phyloP scores from a whole-genome alignment of 2,113 vertebrate genomes.

The Notothenia rossii region DNA sequence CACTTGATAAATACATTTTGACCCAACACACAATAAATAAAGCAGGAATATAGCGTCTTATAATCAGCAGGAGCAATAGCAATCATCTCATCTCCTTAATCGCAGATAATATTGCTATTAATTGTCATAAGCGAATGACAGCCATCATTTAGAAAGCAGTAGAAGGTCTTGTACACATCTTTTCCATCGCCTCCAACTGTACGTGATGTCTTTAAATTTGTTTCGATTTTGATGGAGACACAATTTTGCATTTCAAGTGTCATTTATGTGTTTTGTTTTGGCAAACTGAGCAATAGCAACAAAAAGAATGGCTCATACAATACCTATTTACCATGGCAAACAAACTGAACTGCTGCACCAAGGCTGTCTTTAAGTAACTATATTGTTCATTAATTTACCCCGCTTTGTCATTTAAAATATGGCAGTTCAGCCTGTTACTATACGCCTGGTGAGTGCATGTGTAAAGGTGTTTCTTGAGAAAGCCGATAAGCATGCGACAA shows the following conservation, averaged over 20 bases:
- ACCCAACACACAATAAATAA: not conserved
- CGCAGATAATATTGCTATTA: not conserved
- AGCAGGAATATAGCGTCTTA: not conserved
- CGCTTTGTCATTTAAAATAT: not conserved
- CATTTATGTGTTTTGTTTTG: not conserved
- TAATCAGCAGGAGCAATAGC: not conserved
- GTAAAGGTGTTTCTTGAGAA: slow-evolving; percentile 21
- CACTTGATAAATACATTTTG: not conserved
- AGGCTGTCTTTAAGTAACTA: not conserved
- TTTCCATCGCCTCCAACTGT: not conserved
- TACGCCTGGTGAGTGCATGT: slow-evolving; percentile 1
- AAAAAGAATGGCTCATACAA: not conserved
- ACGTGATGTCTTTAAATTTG: not conserved
- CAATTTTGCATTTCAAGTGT: not conserved
- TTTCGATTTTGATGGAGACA: not conserved
- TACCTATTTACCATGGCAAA: not conserved
- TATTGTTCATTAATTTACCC: not conserved
- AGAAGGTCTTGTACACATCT: not conserved
- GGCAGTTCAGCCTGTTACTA: not conserved
- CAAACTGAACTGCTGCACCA: not conserved
- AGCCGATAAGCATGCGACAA: slow-evolving; percentile 40
- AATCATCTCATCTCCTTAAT: not conserved
- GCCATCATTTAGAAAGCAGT: not conserved
- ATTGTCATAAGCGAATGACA: not conserved
- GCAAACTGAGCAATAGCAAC: not conserved